A percentile compares a stretch with the other conserved stretches of the same genome.
Evolutionary conservation across 2,797 vertebrate species (phyloP).

Genomic region (Columba guinea): DNA sequence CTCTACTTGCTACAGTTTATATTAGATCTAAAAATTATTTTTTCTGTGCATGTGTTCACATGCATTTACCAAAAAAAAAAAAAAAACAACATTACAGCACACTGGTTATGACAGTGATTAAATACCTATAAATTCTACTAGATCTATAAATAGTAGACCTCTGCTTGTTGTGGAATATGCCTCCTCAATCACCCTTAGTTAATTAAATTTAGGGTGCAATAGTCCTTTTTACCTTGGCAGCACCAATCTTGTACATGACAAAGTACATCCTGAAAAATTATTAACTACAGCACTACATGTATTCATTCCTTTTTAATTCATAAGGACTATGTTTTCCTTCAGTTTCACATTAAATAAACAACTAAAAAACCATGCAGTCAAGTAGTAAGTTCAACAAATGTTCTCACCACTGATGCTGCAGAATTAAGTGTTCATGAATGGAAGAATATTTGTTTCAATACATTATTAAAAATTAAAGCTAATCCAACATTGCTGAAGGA

Average conservation of each 20-base stretch:
- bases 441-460: neutral
- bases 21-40: neutral
- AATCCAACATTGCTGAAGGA: neutral
- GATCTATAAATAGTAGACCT: neutral
- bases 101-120: neutral
- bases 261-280: neutral
- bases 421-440: neutral
- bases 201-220: neutral
- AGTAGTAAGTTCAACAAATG: neutral
- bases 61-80: neutral
- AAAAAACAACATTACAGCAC: neutral
- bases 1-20: neutral
- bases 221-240: neutral
- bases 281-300: neutral
- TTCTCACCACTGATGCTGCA: neutral
- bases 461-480: neutral
- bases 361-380: neutral
- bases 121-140: neutral
- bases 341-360: neutral
- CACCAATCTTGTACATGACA: rapidly evolving
- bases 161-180: neutral
- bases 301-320: neutral
- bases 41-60: rapidly evolving
- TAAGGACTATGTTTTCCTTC: neutral
- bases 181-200: neutral